Base-by-base conservation (phyloP, 2,888 invertebrate genomes). In the Eupeodes latifasciatus region DNA sequence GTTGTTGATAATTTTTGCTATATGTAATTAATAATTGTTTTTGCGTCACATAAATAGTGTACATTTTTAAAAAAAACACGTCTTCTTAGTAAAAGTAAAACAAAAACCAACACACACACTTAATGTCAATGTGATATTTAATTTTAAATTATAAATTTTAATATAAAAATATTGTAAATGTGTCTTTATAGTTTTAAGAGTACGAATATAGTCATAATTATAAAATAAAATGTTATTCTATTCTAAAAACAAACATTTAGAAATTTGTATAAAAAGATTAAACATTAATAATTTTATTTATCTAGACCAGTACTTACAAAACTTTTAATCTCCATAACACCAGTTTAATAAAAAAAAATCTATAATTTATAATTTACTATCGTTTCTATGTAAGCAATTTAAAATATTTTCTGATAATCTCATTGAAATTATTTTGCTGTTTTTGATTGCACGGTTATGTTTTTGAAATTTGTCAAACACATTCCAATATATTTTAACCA, bases 101-200 rank as follows among this genome's bases (percentile, higher is more conserved):
- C 19, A 55, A 72, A 19, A 67, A 67, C 1, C 27, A 51, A 75
- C 62, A 76, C 66, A 71, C 64, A 66, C 69, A 76, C 71, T 76
- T 81, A 85, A 69, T 83, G 64, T 86, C 51, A 75, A 83, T 86
- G 86, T 86, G 85, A 86, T 86, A 86, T 53, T 62, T 78, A 86
- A 79, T 79, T 79, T 83, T 83, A 86, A 79, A 78, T 78, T 86
- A 78, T 64, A 76, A 62, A 49, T 67, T 55, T 67, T 81, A 72
- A 44, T 67, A 51, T 40, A 11, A 44, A n/a, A 2, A 36, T n/a
- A 19, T 66, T 59, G 57, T 79, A 74, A 72, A 72, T 74, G 34
- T 79, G 55, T 78, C 34, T 72, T 1, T 49, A 49, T 49, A 66
- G 11, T 57, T 83, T 44, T 72, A 72, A 62, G 51, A 72, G 47